Evolutionary conservation across 2,797 vertebrate genomes (phyloP), one percentile per base, ranked within the genome.

Genomic region (Danio tinwini): DNA sequence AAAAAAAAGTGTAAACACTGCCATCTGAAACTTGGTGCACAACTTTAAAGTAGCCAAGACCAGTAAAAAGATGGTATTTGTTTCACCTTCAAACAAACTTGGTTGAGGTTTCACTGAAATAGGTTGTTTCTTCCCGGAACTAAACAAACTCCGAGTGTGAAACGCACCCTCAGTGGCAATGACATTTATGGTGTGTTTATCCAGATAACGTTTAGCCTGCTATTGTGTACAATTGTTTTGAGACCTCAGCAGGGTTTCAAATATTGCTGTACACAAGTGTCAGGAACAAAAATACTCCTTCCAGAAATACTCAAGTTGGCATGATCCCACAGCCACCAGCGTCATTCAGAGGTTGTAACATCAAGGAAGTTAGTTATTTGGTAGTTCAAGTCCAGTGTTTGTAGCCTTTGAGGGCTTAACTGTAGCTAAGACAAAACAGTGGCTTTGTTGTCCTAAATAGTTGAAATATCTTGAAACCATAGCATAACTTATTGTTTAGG

Each of bases 401-500:
- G 63, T 68, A 49, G 16, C 40, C 50, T 47, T 59, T 76, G 19
- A 49, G 45, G 37, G 67, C 13, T 70, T 53, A 52, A 71, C 37
- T 52, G n/a, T 44, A 59, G 29, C 29, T 29, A 29, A 29, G 29
- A 47, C 47, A 71, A 29, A 71, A 50, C 29, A 7, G 13, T 63
- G 14, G 6, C 9, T 70, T 70, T 29, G 12, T 42, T 50, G 47
- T 61, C 10, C 12, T 55, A 72, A 47, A 73, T 80, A 14, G 50
- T 45, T 61, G 0, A 42, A 61, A 72, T 63, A 17, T 63, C 40
- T 64, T 62, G 21, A 17, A 70, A 61, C 45, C 65, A 40, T 59
- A 68, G 44, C 64, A 9, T 56, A 59, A 56, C 50, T 70, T 44
- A 52, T 42, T 70, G 65, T 78, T 78, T 52, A n/a, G 58, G 55